Conservation (phyloP, 2,797 vertebrate species). For the Enteromius mattozi region DNA sequence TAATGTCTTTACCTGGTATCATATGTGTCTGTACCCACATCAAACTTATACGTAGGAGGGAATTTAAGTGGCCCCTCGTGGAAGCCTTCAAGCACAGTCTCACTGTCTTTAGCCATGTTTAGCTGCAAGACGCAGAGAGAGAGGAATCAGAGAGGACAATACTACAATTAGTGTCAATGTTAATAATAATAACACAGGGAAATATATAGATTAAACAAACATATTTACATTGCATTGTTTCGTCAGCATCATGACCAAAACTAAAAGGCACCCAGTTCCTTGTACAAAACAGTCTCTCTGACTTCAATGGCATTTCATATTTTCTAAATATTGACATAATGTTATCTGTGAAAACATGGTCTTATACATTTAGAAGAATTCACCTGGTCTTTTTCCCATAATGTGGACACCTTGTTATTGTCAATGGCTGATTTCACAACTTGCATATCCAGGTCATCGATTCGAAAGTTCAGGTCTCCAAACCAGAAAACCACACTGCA, state of each 20-base stretch:
- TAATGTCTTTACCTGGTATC: conserved; percentile 87
- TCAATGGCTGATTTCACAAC: conserved; percentile 93
- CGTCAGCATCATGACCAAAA: not conserved
- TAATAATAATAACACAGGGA: conserved; percentile 21
- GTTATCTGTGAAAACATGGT: not conserved
- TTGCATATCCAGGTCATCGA: conserved; percentile 91
- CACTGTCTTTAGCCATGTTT: conserved; percentile 92
- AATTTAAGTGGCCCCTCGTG: conserved; percentile 94
- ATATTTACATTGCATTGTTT: not conserved
- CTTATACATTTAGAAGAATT: not conserved
- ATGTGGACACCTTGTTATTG: conserved; percentile 83
- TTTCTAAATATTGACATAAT: not conserved
- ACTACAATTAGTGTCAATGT: not conserved
- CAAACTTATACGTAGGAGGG: conserved; percentile 96
- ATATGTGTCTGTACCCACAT: conserved; percentile 93
- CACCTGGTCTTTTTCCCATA: conserved; percentile 98
- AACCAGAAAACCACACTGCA: conserved; percentile 96
- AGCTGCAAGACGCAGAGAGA: conserved; percentile 76
- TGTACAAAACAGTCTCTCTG: not conserved
- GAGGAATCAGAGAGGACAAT: not conserved
- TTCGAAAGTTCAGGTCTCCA: conserved; percentile 97
- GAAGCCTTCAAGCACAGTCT: conserved; percentile 92
- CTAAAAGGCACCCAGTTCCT: not conserved
- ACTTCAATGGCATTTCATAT: not conserved
- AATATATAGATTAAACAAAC: not conserved